A percentile compares a stretch with the other conserved stretches of the same genome.
Evolutionary conservation across 2,113 vertebrate genomes (phyloP).

Genomic region (Dasyurus viverrinus): DNA sequence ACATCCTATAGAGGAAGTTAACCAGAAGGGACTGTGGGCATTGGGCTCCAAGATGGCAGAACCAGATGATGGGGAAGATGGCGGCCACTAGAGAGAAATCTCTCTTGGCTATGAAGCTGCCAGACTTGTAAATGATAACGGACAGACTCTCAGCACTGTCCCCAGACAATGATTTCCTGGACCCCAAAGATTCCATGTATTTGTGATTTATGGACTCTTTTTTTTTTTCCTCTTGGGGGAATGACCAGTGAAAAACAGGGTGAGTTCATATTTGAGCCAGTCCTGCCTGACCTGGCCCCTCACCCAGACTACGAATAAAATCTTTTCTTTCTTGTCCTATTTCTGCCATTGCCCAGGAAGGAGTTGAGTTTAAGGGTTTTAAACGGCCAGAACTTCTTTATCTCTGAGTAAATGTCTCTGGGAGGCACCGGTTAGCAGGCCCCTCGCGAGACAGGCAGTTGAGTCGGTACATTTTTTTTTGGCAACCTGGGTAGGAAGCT

Average conservation of each 20-base stretch:
- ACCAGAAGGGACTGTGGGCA: neutral
- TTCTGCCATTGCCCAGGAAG: conserved; percentile 27
- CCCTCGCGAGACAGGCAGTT: conserved; percentile 69
- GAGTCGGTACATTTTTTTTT: conserved; percentile 75
- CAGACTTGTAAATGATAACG: neutral
- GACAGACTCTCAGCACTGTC: neutral
- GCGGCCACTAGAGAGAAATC: neutral
- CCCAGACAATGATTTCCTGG: neutral
- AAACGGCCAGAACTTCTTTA: conserved; percentile 77
- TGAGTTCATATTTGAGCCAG: neutral
- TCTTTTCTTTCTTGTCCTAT: conserved; percentile 42
- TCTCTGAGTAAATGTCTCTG: conserved; percentile 76
- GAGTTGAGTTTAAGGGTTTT: conserved; percentile 44
- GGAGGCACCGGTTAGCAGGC: conserved; percentile 73
- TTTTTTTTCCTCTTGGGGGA: neutral
- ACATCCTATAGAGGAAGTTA: neutral
- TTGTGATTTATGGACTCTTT: neutral
- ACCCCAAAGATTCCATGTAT: neutral
- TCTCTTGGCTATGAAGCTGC: neutral
- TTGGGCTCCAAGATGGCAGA: neutral
- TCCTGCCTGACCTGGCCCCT: conserved; percentile 32
- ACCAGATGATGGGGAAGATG: neutral
- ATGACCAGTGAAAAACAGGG: neutral
- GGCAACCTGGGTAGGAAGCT: conserved; percentile 81
- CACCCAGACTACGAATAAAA: conserved; percentile 38